Conservation (phyloP, 1,140 invertebrate species). For the Drosophila sechellia region DNA sequence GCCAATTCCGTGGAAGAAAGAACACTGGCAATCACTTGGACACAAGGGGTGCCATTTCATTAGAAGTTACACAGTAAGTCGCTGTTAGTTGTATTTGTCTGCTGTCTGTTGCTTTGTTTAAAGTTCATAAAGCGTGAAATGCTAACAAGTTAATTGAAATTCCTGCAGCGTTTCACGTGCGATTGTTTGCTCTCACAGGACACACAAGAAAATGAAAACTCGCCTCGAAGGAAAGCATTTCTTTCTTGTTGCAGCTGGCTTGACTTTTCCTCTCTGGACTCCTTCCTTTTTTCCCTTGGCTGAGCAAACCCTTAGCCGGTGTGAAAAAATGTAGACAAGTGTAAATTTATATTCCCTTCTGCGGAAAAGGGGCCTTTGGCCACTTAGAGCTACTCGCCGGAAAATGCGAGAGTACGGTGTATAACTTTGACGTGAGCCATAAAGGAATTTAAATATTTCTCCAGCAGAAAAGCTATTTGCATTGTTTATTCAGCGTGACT, state of each 20-base stretch:
- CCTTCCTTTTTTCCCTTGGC: constrained; percentile 5
- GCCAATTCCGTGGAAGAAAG: constrained; percentile 12
- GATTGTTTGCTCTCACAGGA: constrained; percentile 47
- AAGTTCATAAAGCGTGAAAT: constrained; percentile 49
- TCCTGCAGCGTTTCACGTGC: constrained; percentile 55
- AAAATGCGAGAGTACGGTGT: constrained; percentile 31
- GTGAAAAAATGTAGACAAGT: constrained; percentile 62
- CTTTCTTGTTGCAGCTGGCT: constrained; percentile 27
- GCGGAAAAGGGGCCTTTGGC: neutral
- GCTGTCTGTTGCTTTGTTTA: constrained; percentile 41
- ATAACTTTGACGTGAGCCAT: constrained; percentile 34
- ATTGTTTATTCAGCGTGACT: constrained; percentile 48
- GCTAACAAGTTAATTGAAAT: constrained; percentile 67
- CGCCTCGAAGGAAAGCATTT: constrained; percentile 15
- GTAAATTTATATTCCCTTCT: constrained; percentile 51
- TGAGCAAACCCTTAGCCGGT: constrained; percentile 53
- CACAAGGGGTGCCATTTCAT: constrained; percentile 33
- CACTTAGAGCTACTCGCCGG: constrained; percentile 26
- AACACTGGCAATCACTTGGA: constrained; percentile 31
- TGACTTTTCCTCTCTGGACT: neutral
- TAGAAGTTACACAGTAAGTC: constrained; percentile 44
- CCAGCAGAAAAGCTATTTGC: constrained; percentile 36
- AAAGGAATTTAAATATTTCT: constrained; percentile 49
- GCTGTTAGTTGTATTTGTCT: constrained; percentile 31
- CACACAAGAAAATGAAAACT: constrained; percentile 28